Evolutionary conservation across 1,140 invertebrate genomes (phyloP).

Genomic region (Latrodectus geometricus): DNA sequence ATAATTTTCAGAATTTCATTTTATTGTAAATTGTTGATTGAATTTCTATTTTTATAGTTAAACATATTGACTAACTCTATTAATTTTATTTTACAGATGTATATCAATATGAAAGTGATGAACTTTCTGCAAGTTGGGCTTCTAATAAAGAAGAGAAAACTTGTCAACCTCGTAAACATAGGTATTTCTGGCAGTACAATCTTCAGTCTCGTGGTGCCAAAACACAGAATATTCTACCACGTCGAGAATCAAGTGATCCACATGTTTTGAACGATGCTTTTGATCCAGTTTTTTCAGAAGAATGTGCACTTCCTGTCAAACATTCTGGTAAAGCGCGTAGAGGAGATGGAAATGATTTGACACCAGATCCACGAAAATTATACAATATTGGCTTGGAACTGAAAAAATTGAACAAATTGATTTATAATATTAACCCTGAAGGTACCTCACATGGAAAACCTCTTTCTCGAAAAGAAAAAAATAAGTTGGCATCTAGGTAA

Average conservation of each 20-base stretch:
- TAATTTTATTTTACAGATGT: conserved; percentile 25
- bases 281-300: conserved; percentile 94
- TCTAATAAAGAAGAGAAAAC: conserved; percentile 62
- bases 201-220: conserved; percentile 98
- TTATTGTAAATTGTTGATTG: no score
- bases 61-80: no score
- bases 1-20: no score
- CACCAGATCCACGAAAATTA: conserved; percentile 94
- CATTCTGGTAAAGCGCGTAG: conserved; percentile 91
- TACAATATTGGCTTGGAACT: conserved; percentile 91
- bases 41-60: no score
- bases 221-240: conserved; percentile 76
- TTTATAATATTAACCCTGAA: conserved; percentile 96
- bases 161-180: conserved; percentile 74
- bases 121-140: conserved; percentile 27
- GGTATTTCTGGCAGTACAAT: conserved; percentile 99
- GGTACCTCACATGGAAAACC: conserved; percentile 86
- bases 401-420: conserved; percentile 88
- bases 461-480: conserved; percentile 96
- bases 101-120: conserved; percentile 52
- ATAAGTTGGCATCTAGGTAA: conserved; percentile 88
- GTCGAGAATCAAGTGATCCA: conserved; percentile 83
- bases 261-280: conserved; percentile 89
- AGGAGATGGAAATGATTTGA: conserved; percentile 98
- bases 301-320: conserved; percentile 78